Percentiles rank a stretch among this genome's conserved stretches.
Evolutionary conservation across 2,113 vertebrate species (phyloP).

Genomic region (Symphodus melops): DNA sequence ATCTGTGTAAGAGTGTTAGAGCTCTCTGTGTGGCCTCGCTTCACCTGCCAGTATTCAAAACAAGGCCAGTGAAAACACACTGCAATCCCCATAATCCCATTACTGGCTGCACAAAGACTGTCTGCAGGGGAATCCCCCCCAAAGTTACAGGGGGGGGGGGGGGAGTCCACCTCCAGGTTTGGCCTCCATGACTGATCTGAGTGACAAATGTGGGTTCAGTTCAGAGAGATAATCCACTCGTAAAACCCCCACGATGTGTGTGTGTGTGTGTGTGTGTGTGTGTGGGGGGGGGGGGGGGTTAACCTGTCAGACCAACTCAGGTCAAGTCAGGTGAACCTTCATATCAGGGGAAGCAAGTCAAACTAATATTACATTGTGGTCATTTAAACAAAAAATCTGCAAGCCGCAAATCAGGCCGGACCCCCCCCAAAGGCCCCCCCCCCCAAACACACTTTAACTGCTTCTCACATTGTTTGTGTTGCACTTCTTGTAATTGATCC

Average conservation of each 20-base stretch:
- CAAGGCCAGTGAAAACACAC: background rate
- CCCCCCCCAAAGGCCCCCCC: too few relatives aligned
- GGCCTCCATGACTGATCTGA: background rate
- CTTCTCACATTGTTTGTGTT: too few relatives aligned
- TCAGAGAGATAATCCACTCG: background rate
- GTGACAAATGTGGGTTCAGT: background rate
- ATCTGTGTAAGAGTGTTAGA: background rate
- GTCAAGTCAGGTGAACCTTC: background rate
- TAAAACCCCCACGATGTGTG: background rate
- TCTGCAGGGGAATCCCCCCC: slow-evolving; percentile 11
- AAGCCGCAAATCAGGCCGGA: too few relatives aligned
- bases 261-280: too few relatives aligned
- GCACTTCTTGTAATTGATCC: background rate
- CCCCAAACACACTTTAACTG: too few relatives aligned
- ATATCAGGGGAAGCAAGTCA: background rate
- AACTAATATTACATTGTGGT: too few relatives aligned
- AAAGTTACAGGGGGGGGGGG: background rate
- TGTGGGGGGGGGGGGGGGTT: background rate
- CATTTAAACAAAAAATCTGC: too few relatives aligned
- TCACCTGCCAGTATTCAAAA: background rate
- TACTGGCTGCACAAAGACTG: background rate
- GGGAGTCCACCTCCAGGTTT: too few relatives aligned
- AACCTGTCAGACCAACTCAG: background rate
- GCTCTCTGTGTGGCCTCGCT: background rate
- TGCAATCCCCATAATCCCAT: slow-evolving; percentile 20